These are phyloP conservation scores for Meda fulgida DNA, from an alignment of 2,797 vertebrate genomes.

Conservation along the genomic window DNA sequence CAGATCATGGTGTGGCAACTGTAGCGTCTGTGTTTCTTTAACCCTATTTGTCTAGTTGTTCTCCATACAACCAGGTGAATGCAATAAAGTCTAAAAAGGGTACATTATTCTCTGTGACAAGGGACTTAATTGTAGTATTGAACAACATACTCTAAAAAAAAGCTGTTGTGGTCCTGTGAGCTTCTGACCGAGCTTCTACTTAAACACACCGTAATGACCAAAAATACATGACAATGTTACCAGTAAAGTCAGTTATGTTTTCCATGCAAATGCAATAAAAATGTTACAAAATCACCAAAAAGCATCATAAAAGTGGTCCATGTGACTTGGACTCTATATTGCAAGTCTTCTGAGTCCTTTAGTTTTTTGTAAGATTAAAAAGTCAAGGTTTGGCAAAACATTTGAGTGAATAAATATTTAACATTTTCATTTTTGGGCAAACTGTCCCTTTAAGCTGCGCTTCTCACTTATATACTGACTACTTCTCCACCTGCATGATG, in stretches of 20 bases:
- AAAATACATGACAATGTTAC: neutral
- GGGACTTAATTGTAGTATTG: neutral
- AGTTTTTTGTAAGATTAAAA: neutral
- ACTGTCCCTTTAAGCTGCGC: neutral
- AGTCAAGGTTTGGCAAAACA: neutral
- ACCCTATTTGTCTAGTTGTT: constrained; percentile 9
- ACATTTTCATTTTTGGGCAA: neutral
- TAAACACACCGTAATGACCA: neutral
- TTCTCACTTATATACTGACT: neutral
- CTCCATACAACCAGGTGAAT: neutral
- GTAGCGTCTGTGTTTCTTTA: constrained; percentile 17
- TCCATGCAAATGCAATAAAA: neutral
- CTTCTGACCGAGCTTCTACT: neutral
- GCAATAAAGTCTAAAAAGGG: neutral
- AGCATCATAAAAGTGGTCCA: neutral
- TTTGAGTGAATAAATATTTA: neutral
- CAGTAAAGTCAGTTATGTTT: neutral
- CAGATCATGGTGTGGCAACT: constrained; percentile 50
- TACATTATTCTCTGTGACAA: neutral
- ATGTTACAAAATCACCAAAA: neutral
- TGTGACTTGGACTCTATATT: neutral
- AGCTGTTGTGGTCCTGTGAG: neutral
- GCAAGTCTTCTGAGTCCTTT: neutral
- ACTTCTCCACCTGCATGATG: neutral
- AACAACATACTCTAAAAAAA: neutral